Conservation (phyloP, 2,113 vertebrate species). For the Pampusana beccarii region DNA sequence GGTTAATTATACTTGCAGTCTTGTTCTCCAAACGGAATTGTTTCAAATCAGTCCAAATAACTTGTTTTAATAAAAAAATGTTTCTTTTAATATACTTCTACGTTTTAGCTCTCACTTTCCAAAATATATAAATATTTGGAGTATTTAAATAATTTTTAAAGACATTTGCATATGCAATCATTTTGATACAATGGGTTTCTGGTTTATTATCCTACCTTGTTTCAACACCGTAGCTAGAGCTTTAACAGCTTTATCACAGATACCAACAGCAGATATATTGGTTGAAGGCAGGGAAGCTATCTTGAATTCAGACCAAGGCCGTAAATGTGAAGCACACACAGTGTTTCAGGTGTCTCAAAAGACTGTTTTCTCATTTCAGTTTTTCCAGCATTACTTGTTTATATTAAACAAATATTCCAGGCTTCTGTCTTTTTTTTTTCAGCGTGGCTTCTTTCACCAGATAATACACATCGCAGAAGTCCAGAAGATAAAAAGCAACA, state of each 20-base stretch:
- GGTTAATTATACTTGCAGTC: neutral
- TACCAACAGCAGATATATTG: neutral
- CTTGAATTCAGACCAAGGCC: neutral
- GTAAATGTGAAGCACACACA: neutral
- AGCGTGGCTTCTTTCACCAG: neutral
- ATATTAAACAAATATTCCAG: neutral
- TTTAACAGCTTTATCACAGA: neutral
- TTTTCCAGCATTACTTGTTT: neutral
- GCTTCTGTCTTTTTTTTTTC: neutral
- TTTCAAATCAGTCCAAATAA: neutral
- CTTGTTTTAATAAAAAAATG: neutral
- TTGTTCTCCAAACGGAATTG: neutral
- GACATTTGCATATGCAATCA: neutral
- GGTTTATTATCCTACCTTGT: neutral
- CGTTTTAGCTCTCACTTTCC: neutral
- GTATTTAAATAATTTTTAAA: neutral
- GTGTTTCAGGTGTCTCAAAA: neutral
- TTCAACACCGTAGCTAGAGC: neutral
- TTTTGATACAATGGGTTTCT: neutral
- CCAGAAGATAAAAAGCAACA: neutral
- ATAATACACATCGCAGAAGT: neutral
- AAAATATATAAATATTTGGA: neutral
- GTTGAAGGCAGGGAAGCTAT: neutral
- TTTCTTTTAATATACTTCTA: neutral
- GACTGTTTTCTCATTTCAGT: neutral